Conservation (phyloP, 2,113 vertebrate species). For the Etia nguti region DNA sequence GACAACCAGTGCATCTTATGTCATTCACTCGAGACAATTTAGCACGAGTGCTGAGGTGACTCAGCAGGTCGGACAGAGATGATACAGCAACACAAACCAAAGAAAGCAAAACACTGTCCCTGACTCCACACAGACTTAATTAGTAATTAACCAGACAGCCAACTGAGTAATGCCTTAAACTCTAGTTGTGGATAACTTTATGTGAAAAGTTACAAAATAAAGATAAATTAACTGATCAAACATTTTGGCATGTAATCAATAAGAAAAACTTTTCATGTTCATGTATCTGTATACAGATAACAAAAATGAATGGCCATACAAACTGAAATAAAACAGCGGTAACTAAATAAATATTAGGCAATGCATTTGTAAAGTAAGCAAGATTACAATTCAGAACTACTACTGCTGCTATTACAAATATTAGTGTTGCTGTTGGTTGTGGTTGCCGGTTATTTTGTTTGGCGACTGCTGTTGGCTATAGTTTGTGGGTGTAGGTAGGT, state of each 20-base stretch:
- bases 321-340: neutral
- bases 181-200: neutral
- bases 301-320: neutral
- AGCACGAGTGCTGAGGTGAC: neutral
- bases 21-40: neutral
- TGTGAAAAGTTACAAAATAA: neutral
- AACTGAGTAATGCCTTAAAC: neutral
- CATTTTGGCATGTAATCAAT: neutral
- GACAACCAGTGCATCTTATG: neutral
- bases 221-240: neutral
- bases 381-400: neutral
- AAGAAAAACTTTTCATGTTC: fast-evolving
- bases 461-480: neutral
- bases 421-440: neutral
- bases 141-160: neutral
- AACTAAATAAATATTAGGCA: neutral
- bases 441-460: neutral
- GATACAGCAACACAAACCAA: neutral
- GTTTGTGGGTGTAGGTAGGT: too few species aligned
- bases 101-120: neutral
- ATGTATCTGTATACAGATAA: neutral
- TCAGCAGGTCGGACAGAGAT: neutral
- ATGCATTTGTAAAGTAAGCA: neutral
- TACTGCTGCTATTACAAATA: neutral
- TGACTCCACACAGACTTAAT: neutral